A percentile compares a stretch with the other conserved stretches of the same genome.
phyloP scores from a whole-genome alignment of 2,113 vertebrate species.

The Spea multiplicata region DNA sequence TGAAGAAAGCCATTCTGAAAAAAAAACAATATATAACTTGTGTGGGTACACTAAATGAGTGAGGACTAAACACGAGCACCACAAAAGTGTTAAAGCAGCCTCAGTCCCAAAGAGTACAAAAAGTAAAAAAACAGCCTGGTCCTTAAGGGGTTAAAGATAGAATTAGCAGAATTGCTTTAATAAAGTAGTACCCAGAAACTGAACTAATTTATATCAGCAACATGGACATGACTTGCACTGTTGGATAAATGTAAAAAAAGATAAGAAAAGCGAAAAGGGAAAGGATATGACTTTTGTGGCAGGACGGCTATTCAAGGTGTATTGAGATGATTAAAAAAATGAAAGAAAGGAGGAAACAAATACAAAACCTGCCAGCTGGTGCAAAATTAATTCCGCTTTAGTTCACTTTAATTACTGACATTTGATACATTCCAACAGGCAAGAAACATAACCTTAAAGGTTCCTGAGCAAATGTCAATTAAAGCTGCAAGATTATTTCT shows the following conservation, averaged over 20 bases:
- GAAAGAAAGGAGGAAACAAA: conserved; percentile 43
- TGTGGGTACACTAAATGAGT: no score
- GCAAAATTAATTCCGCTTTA: conserved; percentile 43
- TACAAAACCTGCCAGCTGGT: conserved; percentile 43
- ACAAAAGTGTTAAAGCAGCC: no score
- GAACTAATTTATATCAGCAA: conserved; percentile 31
- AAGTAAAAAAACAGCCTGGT: no score
- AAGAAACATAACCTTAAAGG: conserved; percentile 43
- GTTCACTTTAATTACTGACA: conserved; percentile 45
- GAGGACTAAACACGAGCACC: no score
- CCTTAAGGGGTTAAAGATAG: no score
- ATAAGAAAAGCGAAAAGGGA: conserved; percentile 24
- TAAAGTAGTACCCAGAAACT: conserved; percentile 22
- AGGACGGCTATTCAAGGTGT: conserved; percentile 43
- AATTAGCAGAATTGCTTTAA: conserved; percentile 17
- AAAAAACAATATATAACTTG: no score
- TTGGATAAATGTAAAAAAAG: conserved; percentile 35
- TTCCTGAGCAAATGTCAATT: conserved; percentile 45
- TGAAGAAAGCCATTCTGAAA: no score
- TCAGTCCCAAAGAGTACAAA: no score
- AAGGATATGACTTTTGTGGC: conserved; percentile 29
- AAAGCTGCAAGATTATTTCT: conserved; percentile 40
- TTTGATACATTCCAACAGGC: conserved; percentile 45
- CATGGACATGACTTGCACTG: conserved; percentile 19
- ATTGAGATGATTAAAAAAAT: conserved; percentile 41